Conservation (phyloP, 2,113 vertebrate genomes). For the Clupea harengus region DNA sequence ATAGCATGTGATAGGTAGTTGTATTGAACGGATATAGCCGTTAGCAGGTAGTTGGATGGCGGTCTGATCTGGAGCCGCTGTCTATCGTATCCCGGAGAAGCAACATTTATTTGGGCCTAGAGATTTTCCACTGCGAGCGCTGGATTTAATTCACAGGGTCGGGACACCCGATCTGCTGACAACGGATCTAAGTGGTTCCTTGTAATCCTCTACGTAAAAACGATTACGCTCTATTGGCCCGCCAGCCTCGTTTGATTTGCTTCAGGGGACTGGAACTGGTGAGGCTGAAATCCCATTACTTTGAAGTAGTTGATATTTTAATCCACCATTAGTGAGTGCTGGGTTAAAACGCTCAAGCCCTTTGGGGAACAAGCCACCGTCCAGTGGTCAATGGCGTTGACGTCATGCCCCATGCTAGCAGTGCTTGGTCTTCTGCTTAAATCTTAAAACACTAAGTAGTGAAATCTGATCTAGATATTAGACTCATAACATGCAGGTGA, state of each 20-base stretch:
- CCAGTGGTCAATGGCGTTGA: constrained; percentile 45
- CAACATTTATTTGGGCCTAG: not conserved
- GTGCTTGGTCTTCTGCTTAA: not conserved
- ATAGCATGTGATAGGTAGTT: not conserved
- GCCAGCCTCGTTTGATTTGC: constrained; percentile 60
- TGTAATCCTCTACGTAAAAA: constrained; percentile 61
- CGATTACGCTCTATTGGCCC: constrained; percentile 55
- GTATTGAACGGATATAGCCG: not conserved
- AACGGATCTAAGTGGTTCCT: constrained; percentile 60
- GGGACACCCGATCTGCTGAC: constrained; percentile 58
- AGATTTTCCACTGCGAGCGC: constrained; percentile 40
- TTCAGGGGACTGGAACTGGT: constrained; percentile 52
- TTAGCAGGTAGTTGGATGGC: not conserved
- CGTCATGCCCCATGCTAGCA: constrained; percentile 33
- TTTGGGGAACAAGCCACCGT: constrained; percentile 38
- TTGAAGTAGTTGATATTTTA: constrained; percentile 67
- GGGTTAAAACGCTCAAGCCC: constrained; percentile 57
- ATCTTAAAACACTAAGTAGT: not conserved
- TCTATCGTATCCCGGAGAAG: not conserved
- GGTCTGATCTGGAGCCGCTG: not conserved
- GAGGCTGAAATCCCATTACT: constrained; percentile 57
- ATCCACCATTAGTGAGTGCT: constrained; percentile 65
- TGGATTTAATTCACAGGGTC: constrained; percentile 47
- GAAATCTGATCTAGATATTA: not conserved
- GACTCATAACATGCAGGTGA: not conserved